phyloP scores from a whole-genome alignment of 2,888 invertebrate species.

The Hemicrepidius hirtus region DNA sequence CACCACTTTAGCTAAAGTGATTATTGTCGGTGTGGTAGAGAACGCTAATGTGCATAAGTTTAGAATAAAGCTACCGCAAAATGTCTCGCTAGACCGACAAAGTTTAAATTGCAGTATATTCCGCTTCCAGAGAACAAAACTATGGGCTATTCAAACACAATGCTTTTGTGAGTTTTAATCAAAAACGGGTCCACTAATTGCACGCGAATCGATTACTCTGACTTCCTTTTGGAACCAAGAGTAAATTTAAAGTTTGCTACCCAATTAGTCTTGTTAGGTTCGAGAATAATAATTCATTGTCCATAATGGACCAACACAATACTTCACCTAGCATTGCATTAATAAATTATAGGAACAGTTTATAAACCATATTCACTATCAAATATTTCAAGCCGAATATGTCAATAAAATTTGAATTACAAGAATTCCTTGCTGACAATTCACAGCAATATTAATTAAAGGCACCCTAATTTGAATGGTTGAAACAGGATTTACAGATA shows the following conservation, averaged over 20 bases:
- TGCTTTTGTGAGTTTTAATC: conserved; percentile 27
- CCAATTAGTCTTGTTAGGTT: background rate
- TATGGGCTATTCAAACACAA: conserved; percentile 23
- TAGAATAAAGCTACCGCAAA: conserved; percentile 34
- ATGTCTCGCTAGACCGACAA: conserved; percentile 24
- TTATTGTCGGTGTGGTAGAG: conserved; percentile 16
- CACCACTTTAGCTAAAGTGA: conserved; percentile 36
- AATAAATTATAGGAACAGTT: background rate
- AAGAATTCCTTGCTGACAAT: too few species aligned
- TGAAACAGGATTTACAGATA: too few species aligned
- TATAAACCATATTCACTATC: background rate
- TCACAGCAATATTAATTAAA: too few species aligned
- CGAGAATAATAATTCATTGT: background rate
- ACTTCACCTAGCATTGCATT: conserved; percentile 1
- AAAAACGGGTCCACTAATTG: conserved; percentile 28
- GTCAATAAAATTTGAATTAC: background rate
- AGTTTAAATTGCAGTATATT: conserved; percentile 27
- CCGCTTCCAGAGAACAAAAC: conserved; percentile 21
- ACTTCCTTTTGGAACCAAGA: background rate
- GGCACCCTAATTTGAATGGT: too few species aligned
- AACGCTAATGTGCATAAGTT: conserved; percentile 36
- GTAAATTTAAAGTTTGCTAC: background rate
- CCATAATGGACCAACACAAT: conserved; percentile 3
- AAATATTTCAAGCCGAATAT: background rate
- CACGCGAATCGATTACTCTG: background rate